Evolutionary conservation across 2,113 vertebrate species (phyloP).

Genomic region (Hydrolagus affinis): DNA sequence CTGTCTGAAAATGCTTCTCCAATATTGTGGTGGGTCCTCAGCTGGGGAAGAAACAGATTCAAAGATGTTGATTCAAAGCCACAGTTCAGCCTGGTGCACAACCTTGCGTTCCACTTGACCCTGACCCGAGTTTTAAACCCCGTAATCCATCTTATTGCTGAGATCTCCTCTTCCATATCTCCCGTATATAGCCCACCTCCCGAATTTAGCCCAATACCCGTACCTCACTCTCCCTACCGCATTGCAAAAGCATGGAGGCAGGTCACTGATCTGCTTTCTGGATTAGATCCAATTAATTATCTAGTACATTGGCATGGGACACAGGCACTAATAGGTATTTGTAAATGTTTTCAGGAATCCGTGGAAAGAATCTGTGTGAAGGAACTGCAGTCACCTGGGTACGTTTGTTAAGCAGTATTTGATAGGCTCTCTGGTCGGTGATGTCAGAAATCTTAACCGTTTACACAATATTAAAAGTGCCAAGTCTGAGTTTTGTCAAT

Average conservation of each 20-base stretch:
- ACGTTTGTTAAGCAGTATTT: constrained; percentile 39
- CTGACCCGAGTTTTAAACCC: too few relatives aligned
- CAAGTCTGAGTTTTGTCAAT: too few relatives aligned
- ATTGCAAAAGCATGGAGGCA: neutral
- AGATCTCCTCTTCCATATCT: too few relatives aligned
- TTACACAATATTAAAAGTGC: neutral
- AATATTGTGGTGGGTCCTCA: too few relatives aligned
- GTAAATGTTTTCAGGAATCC: constrained; percentile 47
- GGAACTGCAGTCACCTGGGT: constrained; percentile 55
- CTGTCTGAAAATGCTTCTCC: too few relatives aligned
- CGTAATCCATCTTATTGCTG: too few relatives aligned
- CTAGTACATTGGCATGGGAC: neutral
- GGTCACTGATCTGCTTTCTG: neutral
- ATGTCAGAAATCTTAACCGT: neutral
- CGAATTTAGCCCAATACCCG: too few relatives aligned
- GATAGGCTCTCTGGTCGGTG: neutral
- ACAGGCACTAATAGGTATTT: neutral
- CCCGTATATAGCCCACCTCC: too few relatives aligned
- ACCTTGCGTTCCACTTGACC: too few relatives aligned
- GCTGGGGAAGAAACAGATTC: too few relatives aligned
- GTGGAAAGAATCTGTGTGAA: constrained; percentile 63
- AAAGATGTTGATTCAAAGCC: too few relatives aligned
- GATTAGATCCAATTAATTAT: neutral
- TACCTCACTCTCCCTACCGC: neutral
- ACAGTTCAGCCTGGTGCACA: too few relatives aligned